These are phyloP conservation scores for Heliconius ismenius DNA, from an alignment of 2,888 invertebrate genomes.

Conservation along the genomic window DNA sequence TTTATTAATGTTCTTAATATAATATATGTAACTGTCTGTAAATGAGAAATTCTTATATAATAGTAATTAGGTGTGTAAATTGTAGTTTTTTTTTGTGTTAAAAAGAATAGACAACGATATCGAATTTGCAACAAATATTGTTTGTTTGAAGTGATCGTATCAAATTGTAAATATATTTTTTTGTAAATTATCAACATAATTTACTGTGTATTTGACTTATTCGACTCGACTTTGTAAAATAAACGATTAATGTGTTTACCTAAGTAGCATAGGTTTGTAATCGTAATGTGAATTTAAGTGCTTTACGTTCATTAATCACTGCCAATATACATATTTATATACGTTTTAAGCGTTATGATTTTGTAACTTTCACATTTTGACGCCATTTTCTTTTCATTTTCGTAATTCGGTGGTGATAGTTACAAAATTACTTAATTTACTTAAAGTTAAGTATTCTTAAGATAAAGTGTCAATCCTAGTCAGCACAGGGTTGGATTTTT, in stretches of 20 bases:
- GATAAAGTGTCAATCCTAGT: constrained; percentile 74
- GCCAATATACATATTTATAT: constrained; percentile 61
- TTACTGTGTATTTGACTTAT: constrained; percentile 32
- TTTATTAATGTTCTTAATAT: not conserved
- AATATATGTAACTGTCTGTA: not conserved
- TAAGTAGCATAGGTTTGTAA: constrained; percentile 15
- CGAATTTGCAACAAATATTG: constrained; percentile 8
- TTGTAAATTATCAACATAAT: constrained; percentile 40
- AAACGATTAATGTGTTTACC: constrained; percentile 26
- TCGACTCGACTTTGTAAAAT: constrained; percentile 29
- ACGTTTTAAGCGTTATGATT: constrained; percentile 36
- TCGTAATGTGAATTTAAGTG: constrained; percentile 45
- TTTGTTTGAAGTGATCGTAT: constrained; percentile 39
- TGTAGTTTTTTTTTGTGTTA: not conserved
- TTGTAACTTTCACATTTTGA: constrained; percentile 26
- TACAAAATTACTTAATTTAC: constrained; percentile 37
- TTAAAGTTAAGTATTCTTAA: constrained; percentile 51
- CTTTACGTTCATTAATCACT: constrained; percentile 62
- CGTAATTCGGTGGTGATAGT: constrained; percentile 35
- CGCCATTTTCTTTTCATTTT: constrained; percentile 2
- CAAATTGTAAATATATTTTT: constrained; percentile 39
- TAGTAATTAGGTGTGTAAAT: not conserved
- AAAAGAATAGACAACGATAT: constrained; percentile 17
- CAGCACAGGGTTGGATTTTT: constrained; percentile 73
- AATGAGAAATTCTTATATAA: not conserved